Percentiles rank a stretch among this genome's conserved stretches.
Evolutionary conservation across 2,797 vertebrate species (phyloP).

Genomic region (Hydrophis major): DNA sequence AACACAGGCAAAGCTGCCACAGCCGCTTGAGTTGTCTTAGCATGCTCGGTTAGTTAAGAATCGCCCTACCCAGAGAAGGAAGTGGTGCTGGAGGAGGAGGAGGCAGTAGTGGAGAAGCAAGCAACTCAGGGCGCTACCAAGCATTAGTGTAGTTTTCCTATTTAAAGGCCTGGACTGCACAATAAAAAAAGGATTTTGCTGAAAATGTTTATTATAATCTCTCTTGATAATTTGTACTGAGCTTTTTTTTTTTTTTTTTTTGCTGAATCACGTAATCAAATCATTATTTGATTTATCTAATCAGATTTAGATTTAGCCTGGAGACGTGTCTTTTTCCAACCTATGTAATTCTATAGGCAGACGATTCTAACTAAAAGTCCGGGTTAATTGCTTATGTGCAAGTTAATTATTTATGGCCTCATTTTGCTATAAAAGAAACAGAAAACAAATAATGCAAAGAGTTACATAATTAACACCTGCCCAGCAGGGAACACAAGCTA

Average conservation of each 20-base stretch:
- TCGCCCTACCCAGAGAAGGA: no score
- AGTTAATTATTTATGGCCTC: not conserved
- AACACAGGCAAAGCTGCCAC: no score
- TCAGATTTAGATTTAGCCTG: not conserved
- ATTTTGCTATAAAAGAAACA: not conserved
- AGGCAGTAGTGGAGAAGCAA: no score
- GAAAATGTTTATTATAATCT: not conserved
- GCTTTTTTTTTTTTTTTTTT: not conserved
- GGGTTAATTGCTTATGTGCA: not conserved
- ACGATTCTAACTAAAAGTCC: not conserved
- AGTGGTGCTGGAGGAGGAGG: no score
- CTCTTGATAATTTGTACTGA: not conserved
- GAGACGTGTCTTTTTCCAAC: not conserved
- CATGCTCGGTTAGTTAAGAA: no score
- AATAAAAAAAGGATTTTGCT: not conserved
- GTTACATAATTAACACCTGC: not conserved
- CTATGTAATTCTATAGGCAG: not conserved
- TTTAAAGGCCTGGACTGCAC: not conserved
- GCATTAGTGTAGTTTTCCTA: not conserved
- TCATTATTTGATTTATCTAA: not conserved
- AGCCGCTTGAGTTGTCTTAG: no score
- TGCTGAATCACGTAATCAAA: not conserved
- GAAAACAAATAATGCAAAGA: not conserved
- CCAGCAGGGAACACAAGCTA: not conserved
- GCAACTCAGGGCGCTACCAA: no score